phyloP scores from a whole-genome alignment of 2,113 vertebrate species.

The Ammodytes dubius region DNA sequence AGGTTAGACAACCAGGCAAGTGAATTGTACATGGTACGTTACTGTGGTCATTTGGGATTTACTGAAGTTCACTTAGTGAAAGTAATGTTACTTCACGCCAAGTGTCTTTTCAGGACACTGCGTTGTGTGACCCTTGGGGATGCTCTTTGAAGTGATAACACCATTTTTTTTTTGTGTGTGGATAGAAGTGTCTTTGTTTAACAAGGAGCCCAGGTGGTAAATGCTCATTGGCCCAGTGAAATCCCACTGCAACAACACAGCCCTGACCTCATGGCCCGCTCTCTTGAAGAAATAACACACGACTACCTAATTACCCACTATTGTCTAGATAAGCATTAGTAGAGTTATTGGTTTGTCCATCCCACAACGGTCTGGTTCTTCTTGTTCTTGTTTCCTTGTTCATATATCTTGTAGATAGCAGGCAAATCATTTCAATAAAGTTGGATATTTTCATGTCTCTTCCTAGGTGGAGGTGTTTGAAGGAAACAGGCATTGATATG shows the following conservation, averaged over 20 bases:
- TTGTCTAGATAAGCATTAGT: constrained; percentile 47
- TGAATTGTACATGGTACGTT: background rate
- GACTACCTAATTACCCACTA: constrained; percentile 48
- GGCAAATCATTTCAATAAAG: constrained; percentile 5
- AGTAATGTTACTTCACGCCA: constrained; percentile 33
- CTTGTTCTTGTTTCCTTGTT: constrained; percentile 23
- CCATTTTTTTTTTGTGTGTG: background rate
- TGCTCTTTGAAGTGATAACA: constrained; percentile 47
- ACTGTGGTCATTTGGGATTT: background rate
- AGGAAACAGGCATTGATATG: constrained; percentile 24
- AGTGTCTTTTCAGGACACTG: constrained; percentile 44
- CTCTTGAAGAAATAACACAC: constrained; percentile 36
- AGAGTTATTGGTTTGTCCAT: constrained; percentile 18
- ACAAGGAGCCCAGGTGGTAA: constrained; percentile 11
- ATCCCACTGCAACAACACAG: constrained; percentile 13
- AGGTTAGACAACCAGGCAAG: background rate
- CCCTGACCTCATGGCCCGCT: background rate
- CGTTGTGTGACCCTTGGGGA: constrained; percentile 33
- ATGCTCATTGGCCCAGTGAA: constrained; percentile 20
- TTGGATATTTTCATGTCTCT: constrained; percentile 17
- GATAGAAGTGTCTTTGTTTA: constrained; percentile 18
- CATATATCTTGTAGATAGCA: constrained; percentile 14
- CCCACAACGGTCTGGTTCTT: background rate
- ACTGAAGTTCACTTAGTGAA: background rate
- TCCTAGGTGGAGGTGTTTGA: constrained; percentile 12